Conservation (phyloP, 2,113 vertebrate species). For the Thomomys bottae region DNA sequence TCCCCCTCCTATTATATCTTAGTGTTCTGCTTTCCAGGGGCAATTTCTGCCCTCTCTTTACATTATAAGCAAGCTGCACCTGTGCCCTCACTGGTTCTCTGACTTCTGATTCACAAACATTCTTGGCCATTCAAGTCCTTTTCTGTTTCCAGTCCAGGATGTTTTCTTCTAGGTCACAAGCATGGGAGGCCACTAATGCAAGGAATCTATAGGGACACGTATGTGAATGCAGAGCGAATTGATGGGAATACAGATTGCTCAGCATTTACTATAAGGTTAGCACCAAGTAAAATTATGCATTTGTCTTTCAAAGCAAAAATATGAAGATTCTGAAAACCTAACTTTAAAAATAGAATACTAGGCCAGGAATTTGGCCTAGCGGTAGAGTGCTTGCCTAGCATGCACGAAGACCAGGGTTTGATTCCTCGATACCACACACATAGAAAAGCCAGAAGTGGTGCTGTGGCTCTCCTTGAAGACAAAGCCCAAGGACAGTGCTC, state of each 20-base stretch:
- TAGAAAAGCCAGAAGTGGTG: too few species aligned
- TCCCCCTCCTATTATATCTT: neutral
- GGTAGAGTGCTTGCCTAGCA: too few species aligned
- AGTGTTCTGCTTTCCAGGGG: neutral
- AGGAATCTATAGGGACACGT: neutral
- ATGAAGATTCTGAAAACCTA: neutral
- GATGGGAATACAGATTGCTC: neutral
- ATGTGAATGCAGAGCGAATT: neutral
- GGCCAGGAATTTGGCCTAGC: too few species aligned
- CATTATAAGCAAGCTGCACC: neutral
- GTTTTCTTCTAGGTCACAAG: neutral
- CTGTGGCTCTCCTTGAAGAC: too few species aligned
- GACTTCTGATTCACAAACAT: neutral
- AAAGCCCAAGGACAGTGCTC: too few species aligned
- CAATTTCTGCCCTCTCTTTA: neutral
- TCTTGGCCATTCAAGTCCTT: neutral
- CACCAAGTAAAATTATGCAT: neutral
- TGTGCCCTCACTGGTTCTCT: neutral
- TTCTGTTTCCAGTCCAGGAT: neutral
- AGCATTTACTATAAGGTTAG: neutral
- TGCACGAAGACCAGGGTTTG: too few species aligned
- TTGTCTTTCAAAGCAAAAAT: constrained; percentile 47
- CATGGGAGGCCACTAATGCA: neutral
- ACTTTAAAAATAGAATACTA: neutral
- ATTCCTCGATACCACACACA: too few species aligned